These are phyloP conservation scores for Maconellicoccus hirsutus DNA, from an alignment of 1,140 invertebrate species.

Conservation along the genomic window DNA sequence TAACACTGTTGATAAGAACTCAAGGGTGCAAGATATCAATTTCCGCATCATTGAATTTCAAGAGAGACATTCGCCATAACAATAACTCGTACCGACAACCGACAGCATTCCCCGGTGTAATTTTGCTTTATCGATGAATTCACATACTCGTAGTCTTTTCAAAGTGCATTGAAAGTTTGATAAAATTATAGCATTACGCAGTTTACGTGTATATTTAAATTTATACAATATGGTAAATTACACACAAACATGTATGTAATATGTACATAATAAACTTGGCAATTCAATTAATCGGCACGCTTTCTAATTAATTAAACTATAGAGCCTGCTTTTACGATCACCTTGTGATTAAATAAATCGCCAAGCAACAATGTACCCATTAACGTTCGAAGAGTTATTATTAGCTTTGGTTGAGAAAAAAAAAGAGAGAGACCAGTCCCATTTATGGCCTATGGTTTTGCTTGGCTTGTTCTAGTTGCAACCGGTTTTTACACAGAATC, in stretches of 20 bases:
- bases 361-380: conserved; percentile 9
- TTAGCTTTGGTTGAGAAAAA: background rate
- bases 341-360: conserved; percentile 17
- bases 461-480: conserved; percentile 17
- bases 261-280: too few relatives aligned
- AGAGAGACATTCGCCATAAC: background rate
- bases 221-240: too few relatives aligned
- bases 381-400: background rate
- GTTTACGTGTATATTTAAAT: too few relatives aligned
- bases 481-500: background rate
- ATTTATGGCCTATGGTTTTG: conserved; percentile 21
- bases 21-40: background rate
- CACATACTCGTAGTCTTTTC: too few relatives aligned
- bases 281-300: too few relatives aligned
- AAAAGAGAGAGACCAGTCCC: conserved; percentile 15
- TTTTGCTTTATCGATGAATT: too few relatives aligned
- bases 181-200: too few relatives aligned
- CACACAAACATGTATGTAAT: too few relatives aligned
- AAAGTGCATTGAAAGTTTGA: too few relatives aligned
- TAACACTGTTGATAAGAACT: too few relatives aligned
- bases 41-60: background rate
- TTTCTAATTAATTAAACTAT: background rate
- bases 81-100: too few relatives aligned
- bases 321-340: background rate
- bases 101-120: too few relatives aligned